Base-by-base conservation (phyloP, 1,140 invertebrate species). In the Macrotrachela quadricornifera region DNA sequence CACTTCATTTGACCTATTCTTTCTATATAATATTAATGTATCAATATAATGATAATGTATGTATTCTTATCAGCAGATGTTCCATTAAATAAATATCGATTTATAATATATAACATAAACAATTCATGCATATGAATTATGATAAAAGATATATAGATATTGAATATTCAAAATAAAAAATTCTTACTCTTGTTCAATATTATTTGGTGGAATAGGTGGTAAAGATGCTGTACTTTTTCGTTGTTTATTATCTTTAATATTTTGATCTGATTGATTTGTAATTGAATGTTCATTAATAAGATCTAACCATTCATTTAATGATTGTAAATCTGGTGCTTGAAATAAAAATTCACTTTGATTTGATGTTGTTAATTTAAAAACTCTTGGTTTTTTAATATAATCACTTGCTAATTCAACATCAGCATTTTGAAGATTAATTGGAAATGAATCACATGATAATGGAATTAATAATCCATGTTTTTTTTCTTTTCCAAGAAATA, bases 401-500 rank as follows among this genome's bases (percentile, higher is more conserved):
- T 54, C 53, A 18, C 42, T 49, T 13, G 53, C 53, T 17, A 54
- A 42, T 18, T 54, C 46, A 4, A 54, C 46, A 11, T 44, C 15
- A 10, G 53, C 45, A 15, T 46, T 46, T 41, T 49, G 42, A n/a
- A 49, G 36, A 21, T 40, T 49, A n/a, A 54, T 49, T 37, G 53
- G 53, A 45, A 47, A 54, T 17, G 53, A 42, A 37, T 16, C 46
- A 45, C 13, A 49, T 39, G 17, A 45, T 49, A 12, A 49, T 16
- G 53, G 53, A 2, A 54, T 30, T 39, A 54, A 42, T 0, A 54
- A 21, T 41, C 48, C 41, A 44, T 54, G 44, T 42, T 50, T 42
- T 46, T 54, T 54, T 18, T 54, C 53, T 36, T 54, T 54, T 15
- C 53, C 48, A 14, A 54, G 40, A 37, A 49, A 54, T 10, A 54